Conservation (phyloP, 2,113 vertebrate genomes). For the Phylloscopus trochilus region DNA sequence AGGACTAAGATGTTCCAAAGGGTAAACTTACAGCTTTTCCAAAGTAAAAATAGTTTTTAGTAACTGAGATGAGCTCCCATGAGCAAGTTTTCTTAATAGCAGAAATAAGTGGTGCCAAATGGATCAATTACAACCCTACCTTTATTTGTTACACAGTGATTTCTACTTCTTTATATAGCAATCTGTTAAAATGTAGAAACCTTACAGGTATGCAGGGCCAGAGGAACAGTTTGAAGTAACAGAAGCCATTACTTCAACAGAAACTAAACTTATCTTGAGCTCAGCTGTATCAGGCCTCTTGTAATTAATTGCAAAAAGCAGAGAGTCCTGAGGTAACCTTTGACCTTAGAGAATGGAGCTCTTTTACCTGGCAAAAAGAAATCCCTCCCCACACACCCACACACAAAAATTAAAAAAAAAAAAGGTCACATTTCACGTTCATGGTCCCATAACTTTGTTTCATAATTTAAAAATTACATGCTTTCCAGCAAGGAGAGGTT, state of each 20-base stretch:
- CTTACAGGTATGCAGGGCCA: neutral
- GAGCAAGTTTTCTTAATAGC: neutral
- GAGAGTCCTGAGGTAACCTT: neutral
- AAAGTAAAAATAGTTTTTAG: neutral
- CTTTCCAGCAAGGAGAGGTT: neutral
- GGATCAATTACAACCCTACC: neutral
- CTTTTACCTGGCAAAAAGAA: neutral
- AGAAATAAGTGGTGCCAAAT: neutral
- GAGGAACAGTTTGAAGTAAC: neutral
- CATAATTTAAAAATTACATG: neutral
- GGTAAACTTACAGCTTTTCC: neutral
- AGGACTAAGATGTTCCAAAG: neutral
- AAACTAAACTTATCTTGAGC: neutral
- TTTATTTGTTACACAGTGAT: neutral
- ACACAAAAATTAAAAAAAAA: too few species aligned
- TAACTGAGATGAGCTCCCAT: neutral
- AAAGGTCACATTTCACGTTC: neutral
- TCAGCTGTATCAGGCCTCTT: neutral
- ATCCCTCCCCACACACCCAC: too few species aligned
- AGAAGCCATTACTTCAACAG: neutral
- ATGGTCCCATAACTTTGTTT: neutral
- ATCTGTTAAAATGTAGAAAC: neutral
- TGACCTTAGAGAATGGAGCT: neutral
- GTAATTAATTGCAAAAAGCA: neutral
- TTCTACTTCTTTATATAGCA: neutral